phyloP scores from a whole-genome alignment of 1,140 invertebrate species.

The Drosophila dunni region DNA sequence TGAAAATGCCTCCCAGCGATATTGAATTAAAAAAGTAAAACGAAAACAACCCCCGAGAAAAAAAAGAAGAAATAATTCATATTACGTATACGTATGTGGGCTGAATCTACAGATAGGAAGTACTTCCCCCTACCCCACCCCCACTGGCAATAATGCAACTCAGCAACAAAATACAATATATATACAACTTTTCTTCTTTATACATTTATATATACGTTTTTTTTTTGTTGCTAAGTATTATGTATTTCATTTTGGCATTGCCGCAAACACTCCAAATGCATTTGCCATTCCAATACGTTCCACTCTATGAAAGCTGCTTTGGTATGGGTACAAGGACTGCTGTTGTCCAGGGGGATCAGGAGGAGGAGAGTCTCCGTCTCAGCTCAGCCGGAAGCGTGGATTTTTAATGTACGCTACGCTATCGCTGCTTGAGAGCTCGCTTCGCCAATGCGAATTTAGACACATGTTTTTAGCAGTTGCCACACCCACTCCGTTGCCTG shows the following conservation, averaged over 20 bases:
- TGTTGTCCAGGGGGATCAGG: neutral
- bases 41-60: conserved; percentile 15
- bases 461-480: conserved; percentile 66
- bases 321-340: conserved; percentile 16
- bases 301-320: conserved; percentile 4
- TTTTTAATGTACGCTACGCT: conserved; percentile 78
- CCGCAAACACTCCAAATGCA: conserved; percentile 81
- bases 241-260: conserved; percentile 81
- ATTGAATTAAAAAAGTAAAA: conserved; percentile 63
- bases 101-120: neutral
- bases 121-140: neutral
- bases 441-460: conserved; percentile 72
- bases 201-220: conserved; percentile 31
- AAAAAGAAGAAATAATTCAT: conserved; percentile 13
- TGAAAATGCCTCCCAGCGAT: conserved; percentile 58
- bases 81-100: conserved; percentile 6
- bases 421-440: conserved; percentile 33
- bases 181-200: conserved; percentile 32
- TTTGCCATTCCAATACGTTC: conserved; percentile 62
- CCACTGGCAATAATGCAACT: conserved; percentile 63
- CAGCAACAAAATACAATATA: conserved; percentile 65
- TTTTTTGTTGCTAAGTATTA: conserved; percentile 76
- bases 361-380: conserved; percentile 1
- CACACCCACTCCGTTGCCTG: conserved; percentile 26
- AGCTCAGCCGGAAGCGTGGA: conserved; percentile 71